Evolutionary conservation across 2,888 invertebrate genomes (phyloP).

Genomic region (Nowickia ferox): DNA sequence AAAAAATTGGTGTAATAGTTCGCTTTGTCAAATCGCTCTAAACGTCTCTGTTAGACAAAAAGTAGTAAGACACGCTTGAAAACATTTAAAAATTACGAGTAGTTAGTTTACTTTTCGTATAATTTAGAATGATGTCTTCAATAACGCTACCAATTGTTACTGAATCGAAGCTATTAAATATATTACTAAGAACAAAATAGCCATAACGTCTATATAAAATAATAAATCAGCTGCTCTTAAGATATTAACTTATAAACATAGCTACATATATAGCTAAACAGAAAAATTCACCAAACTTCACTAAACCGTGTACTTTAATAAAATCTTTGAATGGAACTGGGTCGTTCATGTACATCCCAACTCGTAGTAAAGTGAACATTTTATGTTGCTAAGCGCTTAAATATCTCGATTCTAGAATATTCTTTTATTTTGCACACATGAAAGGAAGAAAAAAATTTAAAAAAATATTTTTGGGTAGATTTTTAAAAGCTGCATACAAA

Average conservation of each 20-base stretch:
- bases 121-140: no score
- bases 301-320: not conserved
- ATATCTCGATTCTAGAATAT: constrained; percentile 41
- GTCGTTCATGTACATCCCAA: not conserved
- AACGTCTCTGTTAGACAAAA: no score
- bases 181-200: no score
- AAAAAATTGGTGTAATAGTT: not conserved
- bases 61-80: no score
- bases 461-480: constrained; percentile 35
- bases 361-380: constrained; percentile 44
- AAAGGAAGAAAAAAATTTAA: not conserved
- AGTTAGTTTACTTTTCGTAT: no score
- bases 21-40: no score
- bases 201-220: no score
- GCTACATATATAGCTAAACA: not conserved
- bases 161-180: no score
- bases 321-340: not conserved
- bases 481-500: constrained; percentile 54
- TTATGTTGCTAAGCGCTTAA: constrained; percentile 69
- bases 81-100: no score
- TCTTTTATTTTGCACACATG: constrained; percentile 46
- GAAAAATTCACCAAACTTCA: not conserved
- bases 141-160: no score
- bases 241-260: no score
- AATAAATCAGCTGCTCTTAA: no score